Percentiles rank a stretch among this genome's conserved stretches.
Evolutionary conservation across 2,113 vertebrate genomes (phyloP).

Genomic region (Actenoides hombroni): DNA sequence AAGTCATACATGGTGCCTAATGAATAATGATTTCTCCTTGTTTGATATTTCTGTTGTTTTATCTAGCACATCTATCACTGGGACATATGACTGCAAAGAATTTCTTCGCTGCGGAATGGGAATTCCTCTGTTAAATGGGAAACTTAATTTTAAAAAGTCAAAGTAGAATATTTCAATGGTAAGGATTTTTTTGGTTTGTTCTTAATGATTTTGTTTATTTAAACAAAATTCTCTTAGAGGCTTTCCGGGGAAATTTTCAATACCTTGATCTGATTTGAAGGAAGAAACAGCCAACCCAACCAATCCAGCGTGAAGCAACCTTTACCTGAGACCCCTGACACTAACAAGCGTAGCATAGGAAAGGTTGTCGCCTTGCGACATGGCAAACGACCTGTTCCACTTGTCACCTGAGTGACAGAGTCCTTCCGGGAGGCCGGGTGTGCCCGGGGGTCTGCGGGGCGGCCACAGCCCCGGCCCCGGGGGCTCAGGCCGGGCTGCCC

Average conservation of each 20-base stretch:
- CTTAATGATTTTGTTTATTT: background rate
- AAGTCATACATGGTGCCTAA: background rate
- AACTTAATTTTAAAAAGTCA: background rate
- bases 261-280: accelerated
- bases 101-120: background rate
- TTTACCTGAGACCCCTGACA: accelerated
- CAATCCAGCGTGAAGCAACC: accelerated
- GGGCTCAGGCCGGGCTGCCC: background rate
- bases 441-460: no score
- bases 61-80: background rate
- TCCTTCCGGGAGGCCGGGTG: accelerated
- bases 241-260: background rate
- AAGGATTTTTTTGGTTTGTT: accelerated
- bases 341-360: accelerated
- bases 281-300: background rate
- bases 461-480: no score
- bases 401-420: background rate
- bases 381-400: accelerated
- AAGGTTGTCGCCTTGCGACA: accelerated
- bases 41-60: background rate
- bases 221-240: background rate
- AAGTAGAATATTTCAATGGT: accelerated
- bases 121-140: background rate
- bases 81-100: background rate
- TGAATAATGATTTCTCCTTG: background rate